Evolutionary conservation across 2,888 invertebrate species (phyloP).

Genomic region (Drosophila demipolita): DNA sequence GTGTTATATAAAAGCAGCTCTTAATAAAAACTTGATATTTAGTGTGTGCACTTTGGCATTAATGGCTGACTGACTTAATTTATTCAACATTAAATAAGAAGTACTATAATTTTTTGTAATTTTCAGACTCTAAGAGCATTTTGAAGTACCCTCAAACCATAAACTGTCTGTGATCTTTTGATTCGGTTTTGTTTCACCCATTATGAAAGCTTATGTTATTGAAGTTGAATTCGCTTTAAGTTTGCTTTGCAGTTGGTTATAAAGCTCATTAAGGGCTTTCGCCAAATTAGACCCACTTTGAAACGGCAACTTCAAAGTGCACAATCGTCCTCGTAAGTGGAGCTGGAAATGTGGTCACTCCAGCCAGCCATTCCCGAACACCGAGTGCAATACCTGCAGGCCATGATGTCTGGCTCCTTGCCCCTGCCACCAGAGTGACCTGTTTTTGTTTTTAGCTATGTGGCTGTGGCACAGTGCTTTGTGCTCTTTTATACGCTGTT

Average conservation of each 20-base stretch:
- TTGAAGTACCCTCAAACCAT: not conserved
- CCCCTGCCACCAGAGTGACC: conserved; percentile 14
- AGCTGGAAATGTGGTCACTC: conserved; percentile 26
- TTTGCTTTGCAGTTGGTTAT: conserved; percentile 45
- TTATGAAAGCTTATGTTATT: conserved; percentile 37
- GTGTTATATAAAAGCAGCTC: not conserved
- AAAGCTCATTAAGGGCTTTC: conserved; percentile 47
- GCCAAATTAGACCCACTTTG: conserved; percentile 67
- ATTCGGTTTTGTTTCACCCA: conserved; percentile 30
- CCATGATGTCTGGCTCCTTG: conserved; percentile 16
- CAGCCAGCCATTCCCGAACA: conserved; percentile 12
- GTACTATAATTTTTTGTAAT: not conserved
- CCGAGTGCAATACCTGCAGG: conserved; percentile 29
- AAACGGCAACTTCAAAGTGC: conserved; percentile 71
- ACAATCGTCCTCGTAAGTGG: conserved; percentile 26
- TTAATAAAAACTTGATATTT: not conserved
- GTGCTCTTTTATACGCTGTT: conserved; percentile 9
- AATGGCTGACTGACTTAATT: not conserved
- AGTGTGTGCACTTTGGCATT: not conserved
- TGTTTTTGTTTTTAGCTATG: conserved; percentile 45
- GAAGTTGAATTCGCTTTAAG: conserved; percentile 37
- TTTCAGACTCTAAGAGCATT: not conserved
- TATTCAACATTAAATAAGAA: not conserved
- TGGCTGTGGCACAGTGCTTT: conserved; percentile 10
- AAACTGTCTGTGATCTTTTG: not conserved